Evolutionary conservation across 2,113 vertebrate species (phyloP), one percentile per base, ranked within the genome.

Genomic region (Dicerorhinus sumatrensis): DNA sequence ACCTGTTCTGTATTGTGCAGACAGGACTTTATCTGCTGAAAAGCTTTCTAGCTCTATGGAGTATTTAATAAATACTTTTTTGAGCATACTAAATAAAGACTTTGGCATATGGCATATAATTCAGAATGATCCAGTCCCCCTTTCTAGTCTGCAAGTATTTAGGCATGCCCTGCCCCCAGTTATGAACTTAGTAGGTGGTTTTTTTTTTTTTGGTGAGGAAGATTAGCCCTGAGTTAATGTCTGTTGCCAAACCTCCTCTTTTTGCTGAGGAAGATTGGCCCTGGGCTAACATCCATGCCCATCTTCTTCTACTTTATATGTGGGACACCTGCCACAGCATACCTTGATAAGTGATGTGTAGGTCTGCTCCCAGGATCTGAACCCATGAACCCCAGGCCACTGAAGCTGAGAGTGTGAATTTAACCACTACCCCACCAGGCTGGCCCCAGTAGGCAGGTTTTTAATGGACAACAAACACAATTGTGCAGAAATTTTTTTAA

Each of bases 21-120:
- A 46, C 8, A 69, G 39, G 75, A 2, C n/a, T 65, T 97, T 96
- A 97, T 96, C 73, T 0, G 12, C 86, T 97, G 86, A 96, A 98
- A 75, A 42, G 2, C n/a, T 93, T 94, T 82, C 60, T 79, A 70
- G 89, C 2, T 96, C 85, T 96, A 33, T 56, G 58, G 69, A 93
- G 48, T n/a, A 94, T 94, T 98, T 89, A 85, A 67, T 33, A 92
- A 89, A 86, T 96, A 29, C 36, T n/a, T 89, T 85, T 81, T 65
- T 48, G 76, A 76, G 23, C 8, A 81, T 51, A 84, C n/a, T 73
- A 95, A 89, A 80, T 93, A 82, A 85, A 94, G 42, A 69, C 3
- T 7, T 89, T 85, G n/a, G 58, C 46, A 89, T 77, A 75, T 69
- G 33, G 18, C 56, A 65, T 70, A 51, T 87, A 60, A 84, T 79